phyloP scores from a whole-genome alignment of 2,888 invertebrate genomes.

The Pyrrhia umbra region DNA sequence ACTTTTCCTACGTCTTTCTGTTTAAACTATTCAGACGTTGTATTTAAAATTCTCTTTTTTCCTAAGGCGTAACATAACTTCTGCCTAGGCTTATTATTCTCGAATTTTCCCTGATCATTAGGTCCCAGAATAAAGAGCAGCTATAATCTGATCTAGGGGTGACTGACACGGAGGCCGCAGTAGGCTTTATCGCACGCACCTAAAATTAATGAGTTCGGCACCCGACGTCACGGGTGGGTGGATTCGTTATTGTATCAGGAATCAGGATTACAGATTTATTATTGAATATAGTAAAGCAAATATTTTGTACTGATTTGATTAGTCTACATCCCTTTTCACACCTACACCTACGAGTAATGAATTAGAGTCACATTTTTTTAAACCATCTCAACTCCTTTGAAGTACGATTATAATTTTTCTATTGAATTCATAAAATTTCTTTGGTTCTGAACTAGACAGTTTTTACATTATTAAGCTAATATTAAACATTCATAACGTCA shows the following conservation, averaged over 20 bases:
- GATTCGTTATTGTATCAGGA: constrained; percentile 9
- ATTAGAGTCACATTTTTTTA: too few species aligned
- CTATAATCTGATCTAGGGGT: constrained; percentile 39
- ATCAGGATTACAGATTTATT: constrained; percentile 4
- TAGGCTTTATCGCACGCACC: constrained; percentile 25
- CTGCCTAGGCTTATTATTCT: not conserved
- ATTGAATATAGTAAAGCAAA: too few species aligned
- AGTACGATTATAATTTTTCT: too few species aligned
- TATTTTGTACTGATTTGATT: too few species aligned
- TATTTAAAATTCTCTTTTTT: not conserved
- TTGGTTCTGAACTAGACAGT: too few species aligned
- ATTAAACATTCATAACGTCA: too few species aligned
- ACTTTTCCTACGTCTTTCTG: not conserved
- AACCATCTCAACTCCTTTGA: too few species aligned
- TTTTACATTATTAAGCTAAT: too few species aligned
- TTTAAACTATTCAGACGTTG: not conserved
- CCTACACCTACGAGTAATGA: too few species aligned
- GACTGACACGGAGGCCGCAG: constrained; percentile 38
- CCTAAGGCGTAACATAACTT: not conserved
- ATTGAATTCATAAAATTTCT: too few species aligned
- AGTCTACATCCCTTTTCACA: not conserved
- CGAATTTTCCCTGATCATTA: constrained; percentile 6
- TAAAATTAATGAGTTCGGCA: constrained; percentile 12
- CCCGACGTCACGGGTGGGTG: constrained; percentile 1
- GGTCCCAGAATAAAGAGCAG: constrained; percentile 9